Evolutionary conservation across 1,140 invertebrate species (phyloP), one percentile per base, ranked within the genome.

Genomic region (Triops cancriformis): DNA sequence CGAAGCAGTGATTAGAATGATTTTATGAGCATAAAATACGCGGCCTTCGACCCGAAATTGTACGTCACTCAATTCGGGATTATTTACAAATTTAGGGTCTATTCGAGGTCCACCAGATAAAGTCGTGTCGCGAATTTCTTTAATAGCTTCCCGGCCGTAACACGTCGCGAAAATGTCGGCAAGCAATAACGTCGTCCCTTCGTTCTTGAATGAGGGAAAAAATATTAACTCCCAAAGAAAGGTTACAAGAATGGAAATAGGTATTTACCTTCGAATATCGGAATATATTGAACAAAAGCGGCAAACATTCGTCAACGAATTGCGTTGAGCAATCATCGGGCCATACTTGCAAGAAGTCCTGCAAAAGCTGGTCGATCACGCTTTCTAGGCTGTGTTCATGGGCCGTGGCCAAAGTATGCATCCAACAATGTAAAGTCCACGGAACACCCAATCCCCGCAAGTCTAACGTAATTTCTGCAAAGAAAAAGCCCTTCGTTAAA

Each of bases 11-110:
- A 96, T 93, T 41, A 97, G 86, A 37, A 97, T 93, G 76, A 96
- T 96, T 87, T 95, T 96, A 84, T 97, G 95, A 1, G 94, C 94
- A 84, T 96, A 96, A 84, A 97, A 96, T n/a, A 96, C 88, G 76
- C 93, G 88, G 0, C 93, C 93, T 85, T 96, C 94, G 11, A 97
- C 94, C 82, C 93, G 88, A 83, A 96, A 96, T 79, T 94, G 94
- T 26, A 96, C 93, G 84, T 96, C 94, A 80, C 92, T 93, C 12
- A 96, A 87, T 82, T 94, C 94, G 0, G 93, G 92, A 86, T 96
- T 96, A 85, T 96, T 96, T 74, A 96, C 93, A 86, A 94, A 96
- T 82, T 94, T 93, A 1, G 93, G 93, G 86, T 95, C 94, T 79
- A 95, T 94, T 75, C 92, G 87, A 1, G 93, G 91, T 64, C 91